Base-by-base conservation (phyloP, 1,140 invertebrate species). In the Ooceraea biroi region DNA sequence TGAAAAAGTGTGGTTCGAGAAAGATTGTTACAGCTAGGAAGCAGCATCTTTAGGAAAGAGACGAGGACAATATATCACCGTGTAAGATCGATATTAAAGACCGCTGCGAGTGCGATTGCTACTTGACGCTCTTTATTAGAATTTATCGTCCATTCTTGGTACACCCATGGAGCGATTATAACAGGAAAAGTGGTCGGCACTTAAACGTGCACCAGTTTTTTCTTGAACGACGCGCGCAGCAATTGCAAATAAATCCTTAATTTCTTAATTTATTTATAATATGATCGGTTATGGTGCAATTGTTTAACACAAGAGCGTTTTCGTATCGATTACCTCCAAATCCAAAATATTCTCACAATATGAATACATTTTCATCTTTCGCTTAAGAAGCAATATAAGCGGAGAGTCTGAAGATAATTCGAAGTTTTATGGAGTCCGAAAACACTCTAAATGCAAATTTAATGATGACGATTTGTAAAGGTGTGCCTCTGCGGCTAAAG, bases 41-140 rank as follows among this genome's bases (percentile, higher is more conserved):
- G n/a, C 22, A 36, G n/a, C 22, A 36, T 30, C 22, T 80, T 36
- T 36, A 36, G 7, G 52, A 69, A 57, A 25, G 22, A 55, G 8
- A 78, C 22, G 55, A 7, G 41, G 44, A 17, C 7, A 10, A 69
- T 80, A 30, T 58, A 12, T 71, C 52, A 46, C n/a, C 14, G 4
- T 22, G 17, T 11, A 46, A 58, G 12, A 57, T 80, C 65, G 22
- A 80, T 78, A 78, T 80, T 80, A 80, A 80, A 71, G 50, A 57
- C 76, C 50, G 14, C 22, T 5, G 14, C 46, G 22, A 48, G 50
- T 71, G 41, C 65, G 12, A 80, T 44, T 69, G 50, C 50, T 58
- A 69, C 76, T 50, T 71, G 65, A 80, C 76, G 27, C 50, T 80
- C 41, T 80, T 78, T 80, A 80, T 80, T 58, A 80, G 76, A 80